Base-by-base conservation (phyloP, 2,797 vertebrate genomes). In the Myotis planiceps region DNA sequence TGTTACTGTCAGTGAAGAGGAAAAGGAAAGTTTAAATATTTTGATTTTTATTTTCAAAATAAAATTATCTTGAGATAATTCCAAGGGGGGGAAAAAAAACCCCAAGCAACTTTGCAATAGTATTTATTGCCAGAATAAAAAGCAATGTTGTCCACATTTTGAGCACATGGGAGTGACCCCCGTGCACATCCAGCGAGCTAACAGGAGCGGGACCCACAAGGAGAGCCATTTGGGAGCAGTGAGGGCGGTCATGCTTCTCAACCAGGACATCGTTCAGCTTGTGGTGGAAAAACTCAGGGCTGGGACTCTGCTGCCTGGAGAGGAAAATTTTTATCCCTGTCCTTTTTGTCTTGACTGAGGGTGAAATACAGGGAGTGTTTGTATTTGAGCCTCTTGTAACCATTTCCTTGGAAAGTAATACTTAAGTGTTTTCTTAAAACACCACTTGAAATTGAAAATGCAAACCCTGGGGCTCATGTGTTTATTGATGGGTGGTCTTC, bases 271-370 rank as follows among this genome's bases (percentile, higher is more conserved):
- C 25, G 58, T 97, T 97, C 92, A 96, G 97, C 95, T 76, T 97
- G 78, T 66, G 81, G 96, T 96, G 97, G 97, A 96, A 91, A 97
- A 96, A 85, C 83, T 92, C 96, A 94, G 92, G 97, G 95, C 79
- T 84, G 97, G 97, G 96, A 97, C 97, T 95, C 96, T 97, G 96
- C 94, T 94, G 95, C 71, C 47, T 32, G 88, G 95, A 97, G 96
- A 96, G 96, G 96, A 95, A 97, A 96, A 94, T 58, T 92, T 96
- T 96, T 93, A 83, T 55, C 39, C 53, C 42, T 83, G 63, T 39
- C 47, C 71, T 94, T 93, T 83, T 91, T 29, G 47, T 96, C 93
- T 97, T 94, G 93, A 88, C 95, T 92, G 39, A 98, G 88, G 97
- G 91, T 86, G 55, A 89, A 97, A 19, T 32, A 72, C 51, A 97